Conservation (phyloP, 2,113 vertebrate genomes). For the Mastomys coucha region DNA sequence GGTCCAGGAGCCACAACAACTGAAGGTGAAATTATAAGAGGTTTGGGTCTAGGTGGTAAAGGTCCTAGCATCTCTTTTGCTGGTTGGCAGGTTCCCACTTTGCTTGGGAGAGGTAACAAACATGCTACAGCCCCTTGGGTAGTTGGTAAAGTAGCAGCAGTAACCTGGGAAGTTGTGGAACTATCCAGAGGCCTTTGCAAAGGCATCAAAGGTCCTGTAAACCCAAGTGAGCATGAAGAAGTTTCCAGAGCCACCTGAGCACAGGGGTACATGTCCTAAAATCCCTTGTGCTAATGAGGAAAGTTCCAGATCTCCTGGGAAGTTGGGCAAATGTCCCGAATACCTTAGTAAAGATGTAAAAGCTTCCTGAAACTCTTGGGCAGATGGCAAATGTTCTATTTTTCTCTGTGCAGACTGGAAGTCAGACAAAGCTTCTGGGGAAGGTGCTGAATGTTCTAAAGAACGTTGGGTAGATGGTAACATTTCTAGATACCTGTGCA, state of each 20-base stretch:
- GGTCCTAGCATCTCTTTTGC: not conserved
- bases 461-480: not conserved
- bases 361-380: not conserved
- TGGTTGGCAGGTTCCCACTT: not conserved
- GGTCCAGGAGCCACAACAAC: not conserved
- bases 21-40: not conserved
- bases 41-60: not conserved
- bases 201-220: not conserved
- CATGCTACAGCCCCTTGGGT: not conserved
- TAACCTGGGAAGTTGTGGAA: not conserved
- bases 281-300: not conserved
- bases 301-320: not conserved
- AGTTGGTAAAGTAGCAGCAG: not conserved
- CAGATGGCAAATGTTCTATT: not conserved
- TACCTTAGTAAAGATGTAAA: not conserved
- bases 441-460: not conserved
- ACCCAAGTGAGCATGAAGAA: not conserved
- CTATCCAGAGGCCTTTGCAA: not conserved
- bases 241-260: not conserved
- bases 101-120: not conserved
- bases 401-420: not conserved
- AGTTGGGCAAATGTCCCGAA: not conserved
- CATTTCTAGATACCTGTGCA: not conserved
- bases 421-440: not conserved
- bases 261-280: not conserved